These are phyloP conservation scores for Choristoneura fumiferana DNA, from an alignment of 1,140 invertebrate species.

Conservation along the genomic window DNA sequence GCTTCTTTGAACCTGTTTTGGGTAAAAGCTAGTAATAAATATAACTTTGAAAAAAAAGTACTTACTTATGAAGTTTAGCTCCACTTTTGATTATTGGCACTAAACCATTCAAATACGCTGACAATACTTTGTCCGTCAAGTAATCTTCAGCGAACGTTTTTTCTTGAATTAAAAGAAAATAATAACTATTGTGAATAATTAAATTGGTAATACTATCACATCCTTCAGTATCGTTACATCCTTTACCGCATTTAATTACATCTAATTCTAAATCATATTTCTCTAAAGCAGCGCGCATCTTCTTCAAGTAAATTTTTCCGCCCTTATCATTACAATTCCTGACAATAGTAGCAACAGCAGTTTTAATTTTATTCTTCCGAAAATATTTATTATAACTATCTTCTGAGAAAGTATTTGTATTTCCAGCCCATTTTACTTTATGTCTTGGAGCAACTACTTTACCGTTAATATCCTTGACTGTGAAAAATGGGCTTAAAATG, in stretches of 20 bases:
- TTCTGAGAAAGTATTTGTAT: constrained; percentile 23
- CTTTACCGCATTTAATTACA: constrained; percentile 83
- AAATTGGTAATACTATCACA: constrained; percentile 68
- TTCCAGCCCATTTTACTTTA: constrained; percentile 40
- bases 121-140: constrained; percentile 82
- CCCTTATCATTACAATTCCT: constrained; percentile 80
- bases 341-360: constrained; percentile 80
- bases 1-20: too few relatives aligned
- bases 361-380: constrained; percentile 62
- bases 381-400: constrained; percentile 24
- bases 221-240: constrained; percentile 43
- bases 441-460: constrained; percentile 52
- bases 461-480: constrained; percentile 54
- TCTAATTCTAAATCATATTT: constrained; percentile 75
- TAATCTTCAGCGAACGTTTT: constrained; percentile 80
- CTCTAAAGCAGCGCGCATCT: constrained; percentile 79
- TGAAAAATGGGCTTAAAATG: constrained; percentile 78
- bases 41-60: constrained; percentile 23
- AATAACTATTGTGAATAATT: constrained; percentile 81
- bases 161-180: constrained; percentile 85
- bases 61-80: constrained; percentile 55
- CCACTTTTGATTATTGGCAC: constrained; percentile 78
- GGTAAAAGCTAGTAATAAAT: too few relatives aligned
- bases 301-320: constrained; percentile 77
- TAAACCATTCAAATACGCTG: constrained; percentile 67